These are phyloP conservation scores for Dinomys branickii DNA, from an alignment of 2,113 vertebrate species.

Conservation along the genomic window DNA sequence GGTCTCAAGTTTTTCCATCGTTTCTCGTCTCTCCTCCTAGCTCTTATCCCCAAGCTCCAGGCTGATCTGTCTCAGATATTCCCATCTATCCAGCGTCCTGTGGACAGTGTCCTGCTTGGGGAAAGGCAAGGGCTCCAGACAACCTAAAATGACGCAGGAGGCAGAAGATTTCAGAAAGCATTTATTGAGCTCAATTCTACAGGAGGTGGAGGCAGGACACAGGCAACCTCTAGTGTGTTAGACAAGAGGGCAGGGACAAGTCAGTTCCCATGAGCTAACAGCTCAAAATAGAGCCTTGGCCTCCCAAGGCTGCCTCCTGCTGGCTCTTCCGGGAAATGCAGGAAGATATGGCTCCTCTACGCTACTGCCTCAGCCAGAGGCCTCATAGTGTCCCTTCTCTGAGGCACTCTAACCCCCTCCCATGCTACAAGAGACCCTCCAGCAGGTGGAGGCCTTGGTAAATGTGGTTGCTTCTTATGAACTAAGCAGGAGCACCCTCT, in stretches of 20 bases:
- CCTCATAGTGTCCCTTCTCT: neutral
- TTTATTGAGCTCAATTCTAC: conserved; percentile 79
- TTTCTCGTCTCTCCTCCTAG: neutral
- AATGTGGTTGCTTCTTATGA: neutral
- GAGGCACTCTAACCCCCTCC: neutral
- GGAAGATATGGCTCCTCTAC: conserved; percentile 27
- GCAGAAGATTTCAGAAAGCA: conserved; percentile 46
- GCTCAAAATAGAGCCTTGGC: neutral
- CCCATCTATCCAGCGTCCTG: neutral
- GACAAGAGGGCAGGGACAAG: neutral
- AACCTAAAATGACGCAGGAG: conserved; percentile 53
- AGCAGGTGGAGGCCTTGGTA: neutral
- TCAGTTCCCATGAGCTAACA: neutral
- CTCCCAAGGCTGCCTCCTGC: conserved; percentile 54
- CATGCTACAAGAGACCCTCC: neutral
- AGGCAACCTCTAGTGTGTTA: conserved; percentile 9
- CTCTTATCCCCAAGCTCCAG: neutral
- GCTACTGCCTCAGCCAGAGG: neutral
- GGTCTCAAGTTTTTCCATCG: neutral
- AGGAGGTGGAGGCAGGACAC: conserved; percentile 53
- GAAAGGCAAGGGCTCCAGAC: neutral
- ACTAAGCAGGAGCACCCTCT: neutral
- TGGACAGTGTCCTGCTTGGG: neutral
- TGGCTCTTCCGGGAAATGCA: conserved; percentile 46
- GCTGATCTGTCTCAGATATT: neutral